phyloP scores from a whole-genome alignment of 2,797 vertebrate species.

The Manis pentadactyla region DNA sequence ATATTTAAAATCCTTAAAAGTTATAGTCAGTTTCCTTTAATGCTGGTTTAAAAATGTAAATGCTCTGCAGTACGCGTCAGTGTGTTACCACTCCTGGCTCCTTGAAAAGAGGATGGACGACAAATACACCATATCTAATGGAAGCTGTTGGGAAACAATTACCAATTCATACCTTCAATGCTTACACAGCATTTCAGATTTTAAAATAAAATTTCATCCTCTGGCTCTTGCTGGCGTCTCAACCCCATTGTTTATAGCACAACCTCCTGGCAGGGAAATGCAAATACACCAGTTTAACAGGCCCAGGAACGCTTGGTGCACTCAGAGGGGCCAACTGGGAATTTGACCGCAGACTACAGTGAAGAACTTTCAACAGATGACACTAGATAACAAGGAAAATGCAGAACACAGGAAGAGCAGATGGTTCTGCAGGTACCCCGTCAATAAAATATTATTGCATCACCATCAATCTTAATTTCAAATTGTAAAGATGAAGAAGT shows the following conservation, averaged over 20 bases:
- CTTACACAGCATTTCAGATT: slow-evolving; percentile 81
- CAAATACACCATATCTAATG: slow-evolving; percentile 77
- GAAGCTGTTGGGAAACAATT: slow-evolving; percentile 67
- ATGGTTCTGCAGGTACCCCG: neutral
- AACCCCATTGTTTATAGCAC: slow-evolving; percentile 69
- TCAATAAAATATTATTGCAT: neutral
- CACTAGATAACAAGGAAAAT: neutral
- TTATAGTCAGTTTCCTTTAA: slow-evolving; percentile 50
- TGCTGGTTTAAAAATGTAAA: slow-evolving; percentile 73
- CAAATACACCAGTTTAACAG: slow-evolving; percentile 68
- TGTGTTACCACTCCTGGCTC: slow-evolving; percentile 37
- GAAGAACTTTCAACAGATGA: neutral
- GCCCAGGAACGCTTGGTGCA: neutral
- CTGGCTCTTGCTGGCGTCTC: neutral
- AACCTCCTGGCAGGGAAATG: slow-evolving; percentile 71
- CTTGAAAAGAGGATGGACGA: slow-evolving; percentile 62
- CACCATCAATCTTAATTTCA: neutral
- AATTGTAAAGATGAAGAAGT: slow-evolving; percentile 47
- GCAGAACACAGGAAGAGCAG: neutral
- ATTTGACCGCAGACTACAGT: neutral
- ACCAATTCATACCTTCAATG: slow-evolving; percentile 64
- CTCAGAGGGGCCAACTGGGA: neutral
- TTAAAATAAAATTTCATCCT: slow-evolving; percentile 77
- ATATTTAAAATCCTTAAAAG: slow-evolving; percentile 59
- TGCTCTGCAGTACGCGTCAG: slow-evolving; percentile 58